Base-by-base conservation (phyloP, 2,888 invertebrate species). In the Synergus laeviventris region DNA sequence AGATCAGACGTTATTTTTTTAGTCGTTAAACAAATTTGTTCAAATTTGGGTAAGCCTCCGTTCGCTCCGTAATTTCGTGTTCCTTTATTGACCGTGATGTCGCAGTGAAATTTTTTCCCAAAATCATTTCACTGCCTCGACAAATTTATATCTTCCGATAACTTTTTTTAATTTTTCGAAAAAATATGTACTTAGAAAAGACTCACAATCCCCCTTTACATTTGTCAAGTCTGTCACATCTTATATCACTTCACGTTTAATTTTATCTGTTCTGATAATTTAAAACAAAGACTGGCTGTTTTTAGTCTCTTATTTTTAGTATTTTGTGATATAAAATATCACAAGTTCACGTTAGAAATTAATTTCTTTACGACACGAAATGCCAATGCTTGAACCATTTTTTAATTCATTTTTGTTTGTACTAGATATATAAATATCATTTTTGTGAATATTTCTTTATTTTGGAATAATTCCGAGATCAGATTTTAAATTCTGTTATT, bases 1-100 rank as follows among this genome's bases (percentile, higher is more conserved):
- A 75, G 76, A 78, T 64, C 66, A 60, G 70, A 81, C 73, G 16
- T 74, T 76, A 62, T 76, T 76, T 75, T 74, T 74, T 31, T 74
- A 73, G 60, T 78, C 75, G 73, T 64, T 60, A 75, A 64, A 18
- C 7, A 42, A 60, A 64, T 77, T 60, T 76, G 73, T 76, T 49
- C 78, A 74, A 38, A 73, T 66, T 76, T 70, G 75, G 78, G 75
- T 78, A 78, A 74, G 62, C 75, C 75, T 70, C 31, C 16, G 74
- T 36, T 49, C 39, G 54, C 3, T 3, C 18, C 38, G 66, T 59
- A 24, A 75, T 49, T 62, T 73, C n/a, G 59, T 49, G 62, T 42
- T 42, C 36, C 76, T 73, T n/a, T 76, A 76, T 73, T 61, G 70
- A 73, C 74, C 74, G 73, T 64, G 31, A 70, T 49, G 49, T 36